Evolutionary conservation across 2,888 invertebrate genomes (phyloP).

Genomic region (Troilus luridus): DNA sequence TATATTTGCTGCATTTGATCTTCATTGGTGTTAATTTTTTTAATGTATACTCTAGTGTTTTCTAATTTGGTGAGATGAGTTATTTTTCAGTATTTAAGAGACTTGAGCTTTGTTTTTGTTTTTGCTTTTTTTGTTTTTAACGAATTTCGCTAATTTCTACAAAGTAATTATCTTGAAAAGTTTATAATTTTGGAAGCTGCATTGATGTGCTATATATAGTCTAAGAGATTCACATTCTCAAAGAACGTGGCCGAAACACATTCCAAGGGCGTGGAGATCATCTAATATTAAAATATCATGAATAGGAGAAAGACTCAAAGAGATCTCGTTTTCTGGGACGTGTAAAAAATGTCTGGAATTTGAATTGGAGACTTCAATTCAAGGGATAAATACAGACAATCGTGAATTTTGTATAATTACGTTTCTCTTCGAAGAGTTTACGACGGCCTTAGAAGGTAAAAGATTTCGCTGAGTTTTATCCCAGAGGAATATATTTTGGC

Average conservation of each 20-base stretch:
- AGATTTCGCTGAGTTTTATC: background rate
- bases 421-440: background rate
- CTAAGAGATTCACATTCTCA: background rate
- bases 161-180: no score
- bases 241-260: background rate
- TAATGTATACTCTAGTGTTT: no score
- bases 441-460: background rate
- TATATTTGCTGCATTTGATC: no score
- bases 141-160: no score
- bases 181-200: background rate
- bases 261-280: background rate
- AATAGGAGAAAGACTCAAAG: background rate
- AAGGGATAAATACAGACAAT: background rate
- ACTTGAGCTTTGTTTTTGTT: no score
- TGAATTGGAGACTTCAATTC: background rate
- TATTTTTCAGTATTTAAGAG: no score
- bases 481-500: background rate
- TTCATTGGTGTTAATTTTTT: no score
- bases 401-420: background rate
- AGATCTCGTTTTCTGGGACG: background rate
- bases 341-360: background rate
- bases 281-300: slow-evolving; percentile 13
- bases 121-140: no score
- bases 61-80: no score
- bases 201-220: background rate